phyloP scores from a whole-genome alignment of 2,113 vertebrate genomes.

The Gymnobelideus leadbeateri region DNA sequence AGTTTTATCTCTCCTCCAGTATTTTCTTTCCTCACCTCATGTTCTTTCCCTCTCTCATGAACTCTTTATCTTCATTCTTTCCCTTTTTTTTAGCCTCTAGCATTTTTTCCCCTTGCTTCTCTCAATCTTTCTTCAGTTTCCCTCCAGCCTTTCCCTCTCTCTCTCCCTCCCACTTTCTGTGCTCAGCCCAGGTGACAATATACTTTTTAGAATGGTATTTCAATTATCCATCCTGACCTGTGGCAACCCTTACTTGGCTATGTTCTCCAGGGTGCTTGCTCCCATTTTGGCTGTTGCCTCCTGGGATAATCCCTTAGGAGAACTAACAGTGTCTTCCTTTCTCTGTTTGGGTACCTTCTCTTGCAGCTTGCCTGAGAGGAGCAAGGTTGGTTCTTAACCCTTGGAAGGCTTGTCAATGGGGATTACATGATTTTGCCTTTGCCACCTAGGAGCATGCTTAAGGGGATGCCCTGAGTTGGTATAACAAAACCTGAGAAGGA shows the following conservation, averaged over 20 bases:
- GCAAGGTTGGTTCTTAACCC: neutral
- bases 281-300: neutral
- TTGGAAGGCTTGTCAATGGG: conserved; percentile 22
- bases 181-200: conserved; percentile 50
- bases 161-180: neutral
- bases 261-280: conserved; percentile 60
- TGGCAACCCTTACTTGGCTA: conserved; percentile 51
- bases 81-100: neutral
- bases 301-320: neutral
- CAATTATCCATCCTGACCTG: conserved; percentile 56
- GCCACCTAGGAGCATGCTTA: conserved; percentile 55
- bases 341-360: conserved; percentile 15
- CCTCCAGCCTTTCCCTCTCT: fast-evolving
- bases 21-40: neutral
- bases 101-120: neutral
- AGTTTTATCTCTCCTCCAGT: neutral
- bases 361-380: neutral
- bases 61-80: neutral
- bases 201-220: conserved; percentile 52
- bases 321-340: neutral
- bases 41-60: neutral
- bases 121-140: neutral
- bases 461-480: conserved; percentile 47
- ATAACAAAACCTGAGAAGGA: neutral
- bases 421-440: conserved; percentile 51